These are phyloP conservation scores for Streblospio benedicti DNA, from an alignment of 1,140 invertebrate genomes.

Conservation along the genomic window DNA sequence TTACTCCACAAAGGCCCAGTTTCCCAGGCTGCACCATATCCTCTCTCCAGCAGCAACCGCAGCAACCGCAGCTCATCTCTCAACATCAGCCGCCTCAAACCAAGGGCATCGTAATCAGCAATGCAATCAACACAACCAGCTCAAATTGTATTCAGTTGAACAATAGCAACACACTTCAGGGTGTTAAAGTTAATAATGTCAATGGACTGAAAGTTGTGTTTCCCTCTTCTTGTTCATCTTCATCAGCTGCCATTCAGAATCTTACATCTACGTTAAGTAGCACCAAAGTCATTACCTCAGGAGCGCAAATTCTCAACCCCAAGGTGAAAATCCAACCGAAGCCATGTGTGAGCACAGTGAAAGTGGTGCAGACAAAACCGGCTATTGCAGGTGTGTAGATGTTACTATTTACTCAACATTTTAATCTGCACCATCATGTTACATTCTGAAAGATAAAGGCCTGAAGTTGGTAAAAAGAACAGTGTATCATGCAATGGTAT, in stretches of 20 bases:
- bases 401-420: neutral
- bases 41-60: too few relatives aligned
- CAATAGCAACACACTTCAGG: neutral
- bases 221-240: neutral
- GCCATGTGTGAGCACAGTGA: constrained; percentile 13
- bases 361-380: neutral
- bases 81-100: too few relatives aligned
- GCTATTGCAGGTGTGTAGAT: neutral
- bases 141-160: too few relatives aligned
- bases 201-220: neutral
- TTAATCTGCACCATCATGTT: too few relatives aligned
- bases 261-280: constrained; percentile 12
- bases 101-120: too few relatives aligned
- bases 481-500: too few relatives aligned
- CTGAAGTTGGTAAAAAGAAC: too few relatives aligned
- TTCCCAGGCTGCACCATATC: too few relatives aligned
- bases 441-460: too few relatives aligned
- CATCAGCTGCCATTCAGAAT: constrained; percentile 5
- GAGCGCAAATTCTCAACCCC: constrained; percentile 26
- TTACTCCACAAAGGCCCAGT: too few relatives aligned
- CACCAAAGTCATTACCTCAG: neutral
- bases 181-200: constrained; percentile 9
- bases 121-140: too few relatives aligned
- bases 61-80: too few relatives aligned
- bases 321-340: constrained; percentile 33